Percentiles rank a stretch among this genome's conserved stretches.
These are phyloP conservation scores for Ispidina picta DNA, from an alignment of 2,797 vertebrate species.

Conservation along the genomic window DNA sequence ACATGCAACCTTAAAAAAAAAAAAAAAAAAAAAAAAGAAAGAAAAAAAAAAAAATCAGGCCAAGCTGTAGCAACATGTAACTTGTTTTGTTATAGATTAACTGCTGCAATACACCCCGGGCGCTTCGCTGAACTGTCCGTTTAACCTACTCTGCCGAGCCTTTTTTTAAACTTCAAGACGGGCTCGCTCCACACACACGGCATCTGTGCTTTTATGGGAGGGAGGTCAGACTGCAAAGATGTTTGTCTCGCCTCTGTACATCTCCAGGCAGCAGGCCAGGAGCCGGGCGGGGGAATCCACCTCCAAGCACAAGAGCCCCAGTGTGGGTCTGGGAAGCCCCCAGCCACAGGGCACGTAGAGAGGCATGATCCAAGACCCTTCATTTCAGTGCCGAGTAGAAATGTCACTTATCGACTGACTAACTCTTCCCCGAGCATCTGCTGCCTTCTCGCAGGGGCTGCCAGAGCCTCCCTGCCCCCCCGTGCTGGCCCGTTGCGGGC, in stretches of 20 bases:
- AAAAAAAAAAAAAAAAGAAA: no score
- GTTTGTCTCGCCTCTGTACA: background rate
- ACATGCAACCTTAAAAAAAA: background rate
- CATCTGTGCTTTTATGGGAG: background rate
- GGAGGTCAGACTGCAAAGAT: background rate
- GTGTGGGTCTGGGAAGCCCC: background rate
- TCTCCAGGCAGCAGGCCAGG: fast-evolving
- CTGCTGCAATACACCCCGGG: background rate
- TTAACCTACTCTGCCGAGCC: fast-evolving
- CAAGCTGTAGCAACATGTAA: background rate
- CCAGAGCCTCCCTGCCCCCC: background rate
- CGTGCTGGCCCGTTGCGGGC: no score
- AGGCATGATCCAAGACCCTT: background rate
- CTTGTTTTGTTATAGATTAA: background rate
- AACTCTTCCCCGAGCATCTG: background rate
- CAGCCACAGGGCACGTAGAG: fast-evolving
- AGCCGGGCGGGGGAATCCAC: fast-evolving
- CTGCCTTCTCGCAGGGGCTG: background rate
- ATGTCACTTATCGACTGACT: fast-evolving
- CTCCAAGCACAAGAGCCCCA: background rate
- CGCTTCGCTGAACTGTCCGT: background rate
- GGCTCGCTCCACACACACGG: background rate
- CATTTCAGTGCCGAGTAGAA: background rate
- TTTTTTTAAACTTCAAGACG: background rate
- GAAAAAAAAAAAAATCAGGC: background rate